A percentile compares a stretch with the other conserved stretches of the same genome.
Conservation (phyloP, 2,888 invertebrate species). For the Chironomus tentans region DNA sequence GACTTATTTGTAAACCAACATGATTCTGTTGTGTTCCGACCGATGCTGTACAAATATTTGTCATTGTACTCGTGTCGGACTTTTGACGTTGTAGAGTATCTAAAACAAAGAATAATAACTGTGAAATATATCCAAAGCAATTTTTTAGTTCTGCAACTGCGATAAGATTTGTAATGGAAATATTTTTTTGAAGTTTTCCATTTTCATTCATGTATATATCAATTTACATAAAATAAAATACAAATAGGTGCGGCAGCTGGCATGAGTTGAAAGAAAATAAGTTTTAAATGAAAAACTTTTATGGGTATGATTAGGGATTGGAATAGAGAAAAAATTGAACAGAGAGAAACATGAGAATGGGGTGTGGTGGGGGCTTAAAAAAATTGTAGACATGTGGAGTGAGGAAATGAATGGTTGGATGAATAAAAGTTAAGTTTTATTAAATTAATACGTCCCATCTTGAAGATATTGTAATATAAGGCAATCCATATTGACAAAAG, state of each 20-base stretch:
- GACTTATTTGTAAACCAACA: constrained; percentile 49
- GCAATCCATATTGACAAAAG: constrained; percentile 33
- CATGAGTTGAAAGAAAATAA: background rate
- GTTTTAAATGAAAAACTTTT: too few relatives aligned
- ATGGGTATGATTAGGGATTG: too few relatives aligned
- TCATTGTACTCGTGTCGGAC: constrained; percentile 60
- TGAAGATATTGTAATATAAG: constrained; percentile 36
- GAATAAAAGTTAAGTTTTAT: too few relatives aligned
- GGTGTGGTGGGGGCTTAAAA: too few relatives aligned
- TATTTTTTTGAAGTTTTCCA: too few relatives aligned
- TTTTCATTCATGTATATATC: too few relatives aligned
- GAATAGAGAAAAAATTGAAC: background rate
- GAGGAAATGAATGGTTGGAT: too few relatives aligned
- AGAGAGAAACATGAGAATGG: too few relatives aligned
- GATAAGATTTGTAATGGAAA: too few relatives aligned
- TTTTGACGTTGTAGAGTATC: constrained; percentile 54
- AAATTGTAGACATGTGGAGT: too few relatives aligned
- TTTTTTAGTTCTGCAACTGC: background rate
- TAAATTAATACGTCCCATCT: background rate
- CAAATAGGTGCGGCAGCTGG: background rate
- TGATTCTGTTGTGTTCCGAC: constrained; percentile 64
- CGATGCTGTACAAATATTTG: constrained; percentile 53
- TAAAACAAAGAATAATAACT: constrained; percentile 29
- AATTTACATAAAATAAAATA: too few relatives aligned
- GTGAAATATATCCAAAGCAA: too few relatives aligned